Base-by-base conservation (phyloP, 2,888 invertebrate genomes). In the Protodeltote pygarga region DNA sequence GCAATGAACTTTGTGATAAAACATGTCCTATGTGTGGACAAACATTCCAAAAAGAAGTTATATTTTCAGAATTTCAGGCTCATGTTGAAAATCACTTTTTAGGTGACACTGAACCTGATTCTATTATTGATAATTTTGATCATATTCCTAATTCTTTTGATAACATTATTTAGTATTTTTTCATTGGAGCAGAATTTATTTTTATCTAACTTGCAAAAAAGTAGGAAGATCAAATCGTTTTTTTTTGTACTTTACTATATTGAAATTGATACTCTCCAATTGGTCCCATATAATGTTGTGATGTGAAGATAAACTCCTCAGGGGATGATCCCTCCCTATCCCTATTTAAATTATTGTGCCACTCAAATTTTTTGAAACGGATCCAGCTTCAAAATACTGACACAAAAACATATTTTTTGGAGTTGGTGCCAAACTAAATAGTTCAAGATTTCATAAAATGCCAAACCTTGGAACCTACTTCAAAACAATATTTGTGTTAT, bases 71-170 rank as follows among this genome's bases (percentile, higher is more conserved):
- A 31, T 96, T 96, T 74, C 94, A 95, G 58, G 89, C 94, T 46
- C 97, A 97, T 83, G 97, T 97, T 16, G 94, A 96, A 79, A 93
- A 92, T 68, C 97, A 97, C 87, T 97, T 97, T 79, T 85, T 93
- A 44, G 93, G 94, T 61, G 94, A 94, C 20, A 80, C 79, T 41
- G 93, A 93, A 48, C 51, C 78, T 5, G 93, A 94, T 68, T 93
- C 93, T 32, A 78, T 92, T 21, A 85, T 88, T 38, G 92, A 93
- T 15, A 93, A 93, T 72, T 93, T 89, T 77, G 93, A 94, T 63
- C 86, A 92, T 46, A 75, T 93, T 52, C 78, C 81, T 44, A 83
- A 81, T 68, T 90, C 90, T 21, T 84, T 87, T 76, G 85, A 88
- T 60, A 87, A 85, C 73, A 62, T 78, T 5, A 77, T 81, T 61